phyloP scores from a whole-genome alignment of 2,113 vertebrate genomes.

The Thamnaconus septentrionalis region DNA sequence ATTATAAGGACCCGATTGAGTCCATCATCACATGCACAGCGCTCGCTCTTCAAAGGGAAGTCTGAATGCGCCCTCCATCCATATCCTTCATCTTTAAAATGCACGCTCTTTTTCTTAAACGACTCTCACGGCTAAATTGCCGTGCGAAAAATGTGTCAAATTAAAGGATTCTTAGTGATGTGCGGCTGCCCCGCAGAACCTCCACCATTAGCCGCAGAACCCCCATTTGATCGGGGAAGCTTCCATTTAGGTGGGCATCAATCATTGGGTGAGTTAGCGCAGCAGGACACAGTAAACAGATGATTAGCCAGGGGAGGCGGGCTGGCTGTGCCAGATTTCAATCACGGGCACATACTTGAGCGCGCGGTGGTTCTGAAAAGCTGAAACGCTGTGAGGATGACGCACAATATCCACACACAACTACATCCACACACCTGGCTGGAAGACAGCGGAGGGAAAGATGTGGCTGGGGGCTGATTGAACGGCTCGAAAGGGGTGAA shows the following conservation, averaged over 20 bases:
- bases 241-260: slow-evolving; percentile 2
- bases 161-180: slow-evolving; percentile 1
- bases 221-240: background rate
- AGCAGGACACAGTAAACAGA: background rate
- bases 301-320: slow-evolving; percentile 1
- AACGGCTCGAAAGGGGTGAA: too few species aligned
- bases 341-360: too few species aligned
- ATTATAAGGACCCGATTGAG: slow-evolving; percentile 7
- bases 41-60: slow-evolving; percentile 8
- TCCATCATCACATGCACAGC: slow-evolving; percentile 10
- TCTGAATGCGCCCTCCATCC: background rate
- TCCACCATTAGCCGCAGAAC: background rate
- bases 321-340: background rate
- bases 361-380: too few species aligned
- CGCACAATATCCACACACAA: too few species aligned
- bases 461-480: too few species aligned
- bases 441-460: too few species aligned
- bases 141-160: background rate
- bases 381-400: too few species aligned
- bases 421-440: too few species aligned
- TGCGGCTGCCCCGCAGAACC: background rate
- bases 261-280: background rate
- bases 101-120: background rate
- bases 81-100: background rate
- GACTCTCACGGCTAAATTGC: background rate